Conservation (phyloP, 2,888 invertebrate species). For the Lasiommata megera region DNA sequence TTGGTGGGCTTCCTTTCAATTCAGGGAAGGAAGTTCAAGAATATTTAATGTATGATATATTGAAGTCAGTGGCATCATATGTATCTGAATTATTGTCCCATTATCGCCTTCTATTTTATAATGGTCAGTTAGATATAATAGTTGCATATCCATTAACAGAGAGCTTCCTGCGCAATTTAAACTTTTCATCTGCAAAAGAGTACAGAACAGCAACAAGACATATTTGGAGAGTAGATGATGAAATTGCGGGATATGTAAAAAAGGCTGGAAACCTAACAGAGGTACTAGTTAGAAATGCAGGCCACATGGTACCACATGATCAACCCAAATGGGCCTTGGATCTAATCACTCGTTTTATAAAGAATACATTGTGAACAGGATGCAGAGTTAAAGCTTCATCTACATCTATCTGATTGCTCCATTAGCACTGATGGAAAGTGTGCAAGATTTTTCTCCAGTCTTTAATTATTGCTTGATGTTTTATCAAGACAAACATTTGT, state of each 20-base stretch:
- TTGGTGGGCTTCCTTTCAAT: slow-evolving; percentile 80
- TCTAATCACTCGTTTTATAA: slow-evolving; percentile 78
- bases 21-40: slow-evolving; percentile 71
- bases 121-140: slow-evolving; percentile 85
- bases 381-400: not conserved
- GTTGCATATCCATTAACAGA: slow-evolving; percentile 81
- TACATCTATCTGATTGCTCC: too few relatives aligned
- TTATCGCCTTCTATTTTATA: slow-evolving; percentile 83
- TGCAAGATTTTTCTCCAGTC: too few relatives aligned
- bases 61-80: slow-evolving; percentile 79
- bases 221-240: slow-evolving; percentile 84
- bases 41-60: slow-evolving; percentile 76
- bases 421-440: too few relatives aligned
- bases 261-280: slow-evolving; percentile 86
- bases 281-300: slow-evolving; percentile 87
- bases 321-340: slow-evolving; percentile 82
- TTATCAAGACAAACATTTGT: too few relatives aligned
- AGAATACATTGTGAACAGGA: slow-evolving; percentile 43
- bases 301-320: slow-evolving; percentile 86
- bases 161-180: slow-evolving; percentile 85
- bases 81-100: slow-evolving; percentile 67
- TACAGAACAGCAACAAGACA: slow-evolving; percentile 83
- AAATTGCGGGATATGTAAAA: slow-evolving; percentile 88
- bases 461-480: too few relatives aligned
- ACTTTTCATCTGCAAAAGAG: slow-evolving; percentile 82